A percentile compares a stretch with the other conserved stretches of the same genome.
Evolutionary conservation across 1,140 invertebrate species (phyloP).

Genomic region (Hycleus phaleratus): DNA sequence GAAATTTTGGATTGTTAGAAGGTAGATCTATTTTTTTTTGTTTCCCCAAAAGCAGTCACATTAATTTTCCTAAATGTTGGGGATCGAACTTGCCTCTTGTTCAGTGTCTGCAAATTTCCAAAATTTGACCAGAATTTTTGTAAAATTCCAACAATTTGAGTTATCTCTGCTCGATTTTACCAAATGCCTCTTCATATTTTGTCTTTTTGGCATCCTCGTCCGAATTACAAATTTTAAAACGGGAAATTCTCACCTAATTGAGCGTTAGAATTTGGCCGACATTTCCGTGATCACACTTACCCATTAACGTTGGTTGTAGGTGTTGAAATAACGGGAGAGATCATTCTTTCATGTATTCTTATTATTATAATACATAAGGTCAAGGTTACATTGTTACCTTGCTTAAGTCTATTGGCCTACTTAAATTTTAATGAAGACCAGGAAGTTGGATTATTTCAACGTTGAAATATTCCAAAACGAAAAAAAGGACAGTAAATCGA

Average conservation of each 20-base stretch:
- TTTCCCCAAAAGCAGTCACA: no score
- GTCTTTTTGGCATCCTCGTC: neutral
- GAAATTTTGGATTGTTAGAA: no score
- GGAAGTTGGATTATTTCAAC: neutral
- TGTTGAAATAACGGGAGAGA: neutral
- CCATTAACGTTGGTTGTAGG: constrained; percentile 1
- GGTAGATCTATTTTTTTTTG: no score
- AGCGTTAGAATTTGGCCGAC: neutral
- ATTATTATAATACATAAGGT: neutral
- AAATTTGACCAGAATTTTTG: no score
- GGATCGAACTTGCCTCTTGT: no score
- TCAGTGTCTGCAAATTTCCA: no score
- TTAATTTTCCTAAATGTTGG: no score
- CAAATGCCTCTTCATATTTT: neutral
- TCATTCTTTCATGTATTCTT: neutral
- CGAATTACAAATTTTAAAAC: neutral
- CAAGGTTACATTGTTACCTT: neutral
- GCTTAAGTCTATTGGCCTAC: neutral
- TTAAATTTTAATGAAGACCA: neutral
- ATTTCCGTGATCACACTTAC: neutral
- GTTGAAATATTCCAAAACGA: neutral
- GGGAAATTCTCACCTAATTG: neutral
- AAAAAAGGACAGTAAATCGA: neutral
- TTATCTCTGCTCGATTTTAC: no score
- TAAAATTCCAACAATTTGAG: no score